A percentile compares a stretch with the other conserved stretches of the same genome.
Evolutionary conservation across 2,888 invertebrate species (phyloP).

Genomic region (Chaetogeoica ovagalla): DNA sequence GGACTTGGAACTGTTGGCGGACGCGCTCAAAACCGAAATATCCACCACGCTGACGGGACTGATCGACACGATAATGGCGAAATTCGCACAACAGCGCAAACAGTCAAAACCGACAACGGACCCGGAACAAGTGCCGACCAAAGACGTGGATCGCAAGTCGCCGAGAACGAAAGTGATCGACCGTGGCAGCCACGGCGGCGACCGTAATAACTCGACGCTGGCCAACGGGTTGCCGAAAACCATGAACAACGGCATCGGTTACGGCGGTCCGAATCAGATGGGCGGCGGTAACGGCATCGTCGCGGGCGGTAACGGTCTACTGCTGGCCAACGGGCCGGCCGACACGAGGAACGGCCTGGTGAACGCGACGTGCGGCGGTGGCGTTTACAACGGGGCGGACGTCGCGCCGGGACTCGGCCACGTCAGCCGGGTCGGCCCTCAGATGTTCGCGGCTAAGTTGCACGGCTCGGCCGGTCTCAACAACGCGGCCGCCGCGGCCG

Average conservation of each 20-base stretch:
- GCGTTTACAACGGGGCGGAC: conserved; percentile 38
- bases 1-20: conserved; percentile 87
- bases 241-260: conserved; percentile 43
- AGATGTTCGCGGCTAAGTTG: conserved; percentile 78
- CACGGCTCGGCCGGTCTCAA: conserved; percentile 63
- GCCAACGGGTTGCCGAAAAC: conserved; percentile 60
- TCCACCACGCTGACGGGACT: conserved; percentile 79
- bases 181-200: conserved; percentile 60
- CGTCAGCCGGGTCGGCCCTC: conserved; percentile 56
- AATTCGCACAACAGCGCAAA: conserved; percentile 80
- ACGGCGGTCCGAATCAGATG: conserved; percentile 3
- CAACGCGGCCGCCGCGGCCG: conserved; percentile 61
- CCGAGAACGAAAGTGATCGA: conserved; percentile 77
- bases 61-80: conserved; percentile 84
- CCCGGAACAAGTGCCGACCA: conserved; percentile 72
- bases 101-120: conserved; percentile 79
- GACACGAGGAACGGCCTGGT: conserved; percentile 35
- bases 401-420: not conserved
- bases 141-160: conserved; percentile 83
- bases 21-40: conserved; percentile 87
- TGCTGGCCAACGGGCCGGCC: conserved; percentile 16
- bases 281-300: not conserved
- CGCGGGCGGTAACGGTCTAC: not conserved
- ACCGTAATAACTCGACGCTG: conserved; percentile 54
- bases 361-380: conserved; percentile 7